Evolutionary conservation across 1,140 invertebrate species (phyloP), one percentile per base, ranked within the genome.

Genomic region (Trachymyrmex cornetzi): DNA sequence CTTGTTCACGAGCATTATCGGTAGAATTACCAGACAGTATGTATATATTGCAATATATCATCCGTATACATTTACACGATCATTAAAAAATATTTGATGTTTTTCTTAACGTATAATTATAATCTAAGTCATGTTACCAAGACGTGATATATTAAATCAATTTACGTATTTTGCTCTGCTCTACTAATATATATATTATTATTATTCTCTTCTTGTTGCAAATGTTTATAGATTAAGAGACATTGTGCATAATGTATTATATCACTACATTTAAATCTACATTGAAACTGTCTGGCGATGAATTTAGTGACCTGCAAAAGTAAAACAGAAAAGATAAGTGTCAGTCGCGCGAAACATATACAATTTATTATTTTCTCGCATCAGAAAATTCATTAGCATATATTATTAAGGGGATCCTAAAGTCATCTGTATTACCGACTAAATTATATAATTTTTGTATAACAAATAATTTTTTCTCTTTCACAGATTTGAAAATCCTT

Each of bases 221-320:
- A 91, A 85, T 63, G 80, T 89, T 87, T 90, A 69, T 64, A 5
- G 57, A 90, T 64, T 34, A 85, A 72, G n/a, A 30, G 16, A 90
- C 24, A 50, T 90, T 72, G 14, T 53, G 86, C 74, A 44, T 22
- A 59, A 50, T 63, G 30, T 27, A 16, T 24, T 93, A 94, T 88
- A 95, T 93, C 72, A 95, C 91, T 88, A 94, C 92, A 69, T 95
- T 95, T 88, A 94, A 93, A 87, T 95, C 94, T 92, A 94, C 88
- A 85, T 95, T 95, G 91, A 92, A 93, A 92, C 92, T 95, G 77
- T 95, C 94, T 24, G 95, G 93, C 61, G 94, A 93, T 75, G 94
- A 95, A 85, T 95, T 94, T 77, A 92, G 87, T 38, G 95, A 95
- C 87, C 95, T 95, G 95, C 12, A 91, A 95, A 87, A 92, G 63